These are phyloP conservation scores for Sterrhoptilus dennistouni DNA, from an alignment of 2,113 vertebrate species.

Conservation along the genomic window DNA sequence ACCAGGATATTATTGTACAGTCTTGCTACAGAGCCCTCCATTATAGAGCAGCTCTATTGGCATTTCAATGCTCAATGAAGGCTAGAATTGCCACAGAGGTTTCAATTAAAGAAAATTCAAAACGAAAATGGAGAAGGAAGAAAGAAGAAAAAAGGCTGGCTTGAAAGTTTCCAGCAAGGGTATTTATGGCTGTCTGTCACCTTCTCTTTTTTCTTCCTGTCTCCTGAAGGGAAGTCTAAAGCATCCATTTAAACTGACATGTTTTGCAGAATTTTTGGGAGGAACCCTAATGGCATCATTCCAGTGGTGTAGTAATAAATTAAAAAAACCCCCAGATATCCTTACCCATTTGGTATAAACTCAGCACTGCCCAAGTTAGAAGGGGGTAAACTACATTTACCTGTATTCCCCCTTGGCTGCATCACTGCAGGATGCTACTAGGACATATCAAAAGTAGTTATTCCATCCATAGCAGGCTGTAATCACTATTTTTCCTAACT, in stretches of 20 bases:
- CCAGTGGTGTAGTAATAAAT: background rate
- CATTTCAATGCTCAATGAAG: constrained; percentile 54
- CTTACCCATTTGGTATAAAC: background rate
- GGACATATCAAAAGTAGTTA: background rate
- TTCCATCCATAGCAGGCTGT: constrained; percentile 1
- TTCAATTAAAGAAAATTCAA: constrained; percentile 59
- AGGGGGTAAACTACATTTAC: constrained; percentile 17
- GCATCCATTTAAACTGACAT: background rate
- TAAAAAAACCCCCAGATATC: background rate
- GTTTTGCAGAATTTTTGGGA: background rate
- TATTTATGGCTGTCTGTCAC: constrained; percentile 6
- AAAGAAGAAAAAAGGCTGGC: background rate
- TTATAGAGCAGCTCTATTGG: constrained; percentile 49
- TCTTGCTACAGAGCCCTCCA: constrained; percentile 44
- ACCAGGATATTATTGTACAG: constrained; percentile 55
- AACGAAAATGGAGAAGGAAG: background rate
- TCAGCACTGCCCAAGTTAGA: background rate
- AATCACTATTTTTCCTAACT: constrained; percentile 31
- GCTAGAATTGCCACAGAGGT: constrained; percentile 51
- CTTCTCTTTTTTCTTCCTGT: background rate
- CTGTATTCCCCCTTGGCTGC: background rate
- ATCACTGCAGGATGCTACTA: constrained; percentile 7
- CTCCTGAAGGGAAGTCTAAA: background rate
- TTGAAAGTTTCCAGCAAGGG: constrained; percentile 3
- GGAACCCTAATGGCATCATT: background rate